Evolutionary conservation across 2,888 invertebrate species (phyloP).

Genomic region (Orthosia incerta): DNA sequence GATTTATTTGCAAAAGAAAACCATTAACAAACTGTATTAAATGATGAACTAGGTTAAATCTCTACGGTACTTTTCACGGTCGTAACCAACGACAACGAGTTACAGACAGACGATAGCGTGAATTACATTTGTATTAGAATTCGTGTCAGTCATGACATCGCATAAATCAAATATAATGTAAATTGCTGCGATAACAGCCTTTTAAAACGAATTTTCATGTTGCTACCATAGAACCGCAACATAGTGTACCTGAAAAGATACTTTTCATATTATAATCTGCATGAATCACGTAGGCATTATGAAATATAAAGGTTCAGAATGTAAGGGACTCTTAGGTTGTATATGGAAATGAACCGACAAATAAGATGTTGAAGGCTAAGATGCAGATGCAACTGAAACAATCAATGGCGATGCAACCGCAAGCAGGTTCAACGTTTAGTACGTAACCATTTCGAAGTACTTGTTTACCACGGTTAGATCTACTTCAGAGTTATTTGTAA

Average conservation of each 20-base stretch:
- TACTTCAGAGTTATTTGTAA: conserved; percentile 44
- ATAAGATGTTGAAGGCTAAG: conserved; percentile 72
- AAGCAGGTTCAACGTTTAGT: conserved; percentile 70
- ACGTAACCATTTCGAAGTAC: conserved; percentile 42
- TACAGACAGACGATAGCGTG: conserved; percentile 18
- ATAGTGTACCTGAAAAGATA: background rate
- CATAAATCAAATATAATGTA: conserved; percentile 37
- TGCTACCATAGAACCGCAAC: background rate
- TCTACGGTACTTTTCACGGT: conserved; percentile 37
- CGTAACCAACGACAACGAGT: conserved; percentile 26
- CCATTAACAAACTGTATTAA: conserved; percentile 8
- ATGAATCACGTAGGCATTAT: conserved; percentile 12
- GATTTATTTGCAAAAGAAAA: conserved; percentile 4
- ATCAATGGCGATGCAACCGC: conserved; percentile 82
- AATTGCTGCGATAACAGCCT: conserved; percentile 9
- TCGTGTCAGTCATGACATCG: conserved; percentile 36
- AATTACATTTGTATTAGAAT: conserved; percentile 38
- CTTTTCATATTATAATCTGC: background rate
- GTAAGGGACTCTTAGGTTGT: conserved; percentile 22
- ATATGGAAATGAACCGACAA: conserved; percentile 65
- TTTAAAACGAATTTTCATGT: conserved; percentile 13
- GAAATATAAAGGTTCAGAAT: conserved; percentile 22
- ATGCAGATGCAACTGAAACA: conserved; percentile 75
- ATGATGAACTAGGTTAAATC: conserved; percentile 30
- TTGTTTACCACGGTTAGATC: conserved; percentile 61